Conservation (phyloP, 2,888 invertebrate genomes). For the Tetropium fuscum region DNA sequence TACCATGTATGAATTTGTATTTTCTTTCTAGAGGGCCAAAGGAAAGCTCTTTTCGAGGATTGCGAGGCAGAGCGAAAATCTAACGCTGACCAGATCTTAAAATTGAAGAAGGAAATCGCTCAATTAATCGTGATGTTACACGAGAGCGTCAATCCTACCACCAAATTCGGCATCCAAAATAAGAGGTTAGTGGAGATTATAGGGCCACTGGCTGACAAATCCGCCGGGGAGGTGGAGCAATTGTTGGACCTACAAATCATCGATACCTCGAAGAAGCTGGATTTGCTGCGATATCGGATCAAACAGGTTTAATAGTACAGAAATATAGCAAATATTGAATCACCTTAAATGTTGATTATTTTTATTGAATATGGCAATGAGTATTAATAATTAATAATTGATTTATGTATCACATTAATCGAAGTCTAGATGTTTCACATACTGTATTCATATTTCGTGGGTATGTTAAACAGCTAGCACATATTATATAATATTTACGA, state of each 20-base stretch:
- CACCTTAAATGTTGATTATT: too few relatives aligned
- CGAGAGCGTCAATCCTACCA: slow-evolving; percentile 69
- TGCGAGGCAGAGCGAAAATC: slow-evolving; percentile 80
- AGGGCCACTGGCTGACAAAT: slow-evolving; percentile 67
- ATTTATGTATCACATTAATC: too few relatives aligned
- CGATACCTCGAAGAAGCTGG: slow-evolving; percentile 79
- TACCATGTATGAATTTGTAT: too few relatives aligned
- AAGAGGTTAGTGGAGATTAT: slow-evolving; percentile 56
- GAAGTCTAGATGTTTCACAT: too few relatives aligned
- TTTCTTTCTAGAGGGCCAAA: slow-evolving; percentile 79
- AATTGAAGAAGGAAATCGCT: slow-evolving; percentile 80
- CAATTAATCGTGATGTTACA: slow-evolving; percentile 72
- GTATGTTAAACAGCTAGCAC: too few relatives aligned
- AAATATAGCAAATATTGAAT: too few relatives aligned
- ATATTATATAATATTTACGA: too few relatives aligned
- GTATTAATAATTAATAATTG: too few relatives aligned
- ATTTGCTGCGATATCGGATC: slow-evolving; percentile 78
- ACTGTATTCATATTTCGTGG: too few relatives aligned
- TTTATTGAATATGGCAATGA: too few relatives aligned
- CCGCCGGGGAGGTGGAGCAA: slow-evolving; percentile 67
- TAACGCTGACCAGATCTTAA: slow-evolving; percentile 77
- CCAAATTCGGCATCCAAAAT: slow-evolving; percentile 53
- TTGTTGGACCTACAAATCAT: slow-evolving; percentile 77
- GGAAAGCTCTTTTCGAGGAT: slow-evolving; percentile 85
- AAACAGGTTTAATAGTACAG: too few relatives aligned